A percentile compares a stretch with the other conserved stretches of the same genome.
Evolutionary conservation across 2,797 vertebrate genomes (phyloP).

Genomic region (Microctenopoma lineatum): DNA sequence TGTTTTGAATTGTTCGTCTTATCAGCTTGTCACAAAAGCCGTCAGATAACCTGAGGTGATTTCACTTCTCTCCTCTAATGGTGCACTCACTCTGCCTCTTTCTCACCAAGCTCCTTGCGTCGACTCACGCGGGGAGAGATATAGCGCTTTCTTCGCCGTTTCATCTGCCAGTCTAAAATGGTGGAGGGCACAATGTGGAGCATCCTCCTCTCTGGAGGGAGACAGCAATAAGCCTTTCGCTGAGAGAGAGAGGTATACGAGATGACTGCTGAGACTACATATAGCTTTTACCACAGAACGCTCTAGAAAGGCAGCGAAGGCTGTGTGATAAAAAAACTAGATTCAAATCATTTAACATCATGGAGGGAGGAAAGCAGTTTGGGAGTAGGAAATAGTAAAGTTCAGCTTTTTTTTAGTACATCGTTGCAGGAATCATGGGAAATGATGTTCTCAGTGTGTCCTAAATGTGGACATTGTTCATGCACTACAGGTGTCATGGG

Average conservation of each 20-base stretch:
- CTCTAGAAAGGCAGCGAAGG: conserved; percentile 40
- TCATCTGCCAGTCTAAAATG: conserved; percentile 75
- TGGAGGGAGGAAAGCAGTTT: conserved; percentile 1
- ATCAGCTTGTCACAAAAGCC: conserved; percentile 67
- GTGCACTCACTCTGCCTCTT: conserved; percentile 37
- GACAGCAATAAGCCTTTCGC: conserved; percentile 62
- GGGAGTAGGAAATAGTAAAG: conserved; percentile 19
- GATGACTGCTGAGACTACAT: conserved; percentile 68
- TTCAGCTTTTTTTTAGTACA: not conserved
- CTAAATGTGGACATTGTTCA: too few relatives aligned
- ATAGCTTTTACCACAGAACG: conserved; percentile 32
- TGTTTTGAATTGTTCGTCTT: conserved; percentile 56
- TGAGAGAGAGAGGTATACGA: conserved; percentile 43
- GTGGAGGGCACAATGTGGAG: conserved; percentile 60
- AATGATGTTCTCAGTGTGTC: not conserved
- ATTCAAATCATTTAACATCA: conserved; percentile 47
- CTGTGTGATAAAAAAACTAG: conserved; percentile 37
- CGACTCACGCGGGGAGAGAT: conserved; percentile 33
- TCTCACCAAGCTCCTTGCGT: conserved; percentile 34
- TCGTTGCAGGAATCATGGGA: not conserved
- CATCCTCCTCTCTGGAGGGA: conserved; percentile 63
- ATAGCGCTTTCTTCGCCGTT: conserved; percentile 52
- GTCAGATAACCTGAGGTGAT: conserved; percentile 65
- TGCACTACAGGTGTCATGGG: too few relatives aligned
- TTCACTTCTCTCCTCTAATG: conserved; percentile 57